Base-by-base conservation (phyloP, 2,797 vertebrate species). In the Kryptolebias ocellatus region DNA sequence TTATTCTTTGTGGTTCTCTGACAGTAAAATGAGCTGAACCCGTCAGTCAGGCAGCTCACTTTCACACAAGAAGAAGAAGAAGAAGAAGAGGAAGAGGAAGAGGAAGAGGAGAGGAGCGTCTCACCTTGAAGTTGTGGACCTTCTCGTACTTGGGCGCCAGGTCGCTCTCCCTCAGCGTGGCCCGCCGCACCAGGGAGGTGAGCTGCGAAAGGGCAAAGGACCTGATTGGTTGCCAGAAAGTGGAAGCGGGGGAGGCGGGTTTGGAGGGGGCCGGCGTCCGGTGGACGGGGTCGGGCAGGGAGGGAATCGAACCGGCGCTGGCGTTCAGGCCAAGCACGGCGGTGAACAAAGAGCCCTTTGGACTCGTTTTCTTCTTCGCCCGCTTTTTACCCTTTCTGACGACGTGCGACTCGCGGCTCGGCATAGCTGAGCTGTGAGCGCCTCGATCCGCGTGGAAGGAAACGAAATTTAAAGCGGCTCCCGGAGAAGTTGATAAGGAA, bases 131-230 rank as follows among this genome's bases (percentile, higher is more conserved):
- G 94, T 96, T 98, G 93, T 99, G 98, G 83, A 97, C 93, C 93
- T 99, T 99, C 92, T 99, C 97, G 44, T 99, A 98, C 87, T 98
- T 98, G 66, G 97, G 95, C 56, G 93, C 89, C 59, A 96, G 91
- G 64, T 99, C 96, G 37, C 95, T 99, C 93, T 99, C 98, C 92
- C 96, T 98, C 93, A 99, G 94, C 64, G 98, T 99, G 82, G 97
- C 96, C 89, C 98, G 95, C 83, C 97, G 94, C 88, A 99, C 97
- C 88, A 99, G 94, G 37, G 98, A 98, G 54, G 97, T 98, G 88
- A 99, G 92, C 98, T 99, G 98, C 3, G 96, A 99, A 96, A 98
- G 97, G 95, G 96, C 96, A 96, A 99, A 99, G 89, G 97, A 95
- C 95, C 96, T 95, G 83, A 99, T 96, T 93, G 97, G 97, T 93